Evolutionary conservation across 2,888 invertebrate genomes (phyloP).

Genomic region (Cantharis lateralis): DNA sequence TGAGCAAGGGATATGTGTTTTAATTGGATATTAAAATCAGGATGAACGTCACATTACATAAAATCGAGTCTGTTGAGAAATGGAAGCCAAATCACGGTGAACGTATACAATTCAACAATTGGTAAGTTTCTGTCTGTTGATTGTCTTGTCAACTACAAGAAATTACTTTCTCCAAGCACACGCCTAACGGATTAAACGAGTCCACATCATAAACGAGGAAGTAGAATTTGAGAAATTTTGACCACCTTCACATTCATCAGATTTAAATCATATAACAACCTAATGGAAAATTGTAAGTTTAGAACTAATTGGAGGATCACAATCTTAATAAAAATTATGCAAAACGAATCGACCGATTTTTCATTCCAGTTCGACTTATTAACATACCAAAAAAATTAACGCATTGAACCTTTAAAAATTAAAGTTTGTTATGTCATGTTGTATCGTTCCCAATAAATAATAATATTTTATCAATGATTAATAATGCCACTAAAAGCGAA

Average conservation of each 20-base stretch:
- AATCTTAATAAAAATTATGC: background rate
- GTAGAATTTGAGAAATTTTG: background rate
- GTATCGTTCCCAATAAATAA: background rate
- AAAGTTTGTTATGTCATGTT: background rate
- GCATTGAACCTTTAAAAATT: background rate
- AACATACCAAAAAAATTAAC: background rate
- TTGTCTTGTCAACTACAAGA: background rate
- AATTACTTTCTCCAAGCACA: background rate
- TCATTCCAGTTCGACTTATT: background rate
- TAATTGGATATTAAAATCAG: too few relatives aligned
- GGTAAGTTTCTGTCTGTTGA: background rate
- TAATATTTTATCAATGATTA: background rate
- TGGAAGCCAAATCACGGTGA: background rate
- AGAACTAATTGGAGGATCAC: background rate
- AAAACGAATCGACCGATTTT: background rate
- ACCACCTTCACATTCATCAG: background rate
- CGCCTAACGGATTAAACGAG: background rate
- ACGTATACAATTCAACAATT: background rate
- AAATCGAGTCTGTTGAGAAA: background rate
- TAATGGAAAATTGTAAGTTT: background rate
- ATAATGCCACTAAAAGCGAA: background rate
- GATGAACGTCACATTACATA: background rate
- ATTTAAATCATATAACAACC: background rate
- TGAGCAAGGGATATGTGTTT: too few relatives aligned
- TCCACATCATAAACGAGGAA: background rate